phyloP scores from a whole-genome alignment of 2,113 vertebrate genomes.

The Festucalex cinctus region DNA sequence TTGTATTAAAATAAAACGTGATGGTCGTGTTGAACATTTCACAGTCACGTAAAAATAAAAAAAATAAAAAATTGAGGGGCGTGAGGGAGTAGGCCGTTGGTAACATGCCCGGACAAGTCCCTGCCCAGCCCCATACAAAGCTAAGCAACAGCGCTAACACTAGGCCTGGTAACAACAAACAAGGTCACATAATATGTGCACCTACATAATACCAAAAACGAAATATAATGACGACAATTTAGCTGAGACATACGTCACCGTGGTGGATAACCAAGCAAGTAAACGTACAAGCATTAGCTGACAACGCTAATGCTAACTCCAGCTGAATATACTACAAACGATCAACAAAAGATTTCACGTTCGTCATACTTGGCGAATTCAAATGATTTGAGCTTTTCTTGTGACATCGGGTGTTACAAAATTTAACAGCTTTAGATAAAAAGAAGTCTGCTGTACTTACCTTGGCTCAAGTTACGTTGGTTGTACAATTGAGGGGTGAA shows the following conservation, averaged over 20 bases:
- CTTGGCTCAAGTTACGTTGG: conserved; percentile 38
- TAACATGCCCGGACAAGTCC: conserved; percentile 63
- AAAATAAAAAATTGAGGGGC: conserved; percentile 6
- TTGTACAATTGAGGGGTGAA: not conserved
- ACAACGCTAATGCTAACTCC: conserved; percentile 23
- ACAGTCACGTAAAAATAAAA: no score
- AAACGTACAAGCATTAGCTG: conserved; percentile 11
- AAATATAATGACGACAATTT: not conserved
- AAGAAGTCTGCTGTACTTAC: conserved; percentile 35
- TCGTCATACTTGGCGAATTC: not conserved
- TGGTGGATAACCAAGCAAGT: not conserved
- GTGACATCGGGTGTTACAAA: not conserved
- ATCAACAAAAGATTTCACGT: not conserved
- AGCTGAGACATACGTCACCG: no score
- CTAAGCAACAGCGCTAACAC: conserved; percentile 7
- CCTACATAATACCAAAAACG: not conserved
- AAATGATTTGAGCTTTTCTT: not conserved
- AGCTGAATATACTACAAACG: not conserved
- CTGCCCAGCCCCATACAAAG: conserved; percentile 25
- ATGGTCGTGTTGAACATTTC: not conserved
- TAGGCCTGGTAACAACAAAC: not conserved
- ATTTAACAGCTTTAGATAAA: not conserved
- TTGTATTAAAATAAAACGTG: not conserved
- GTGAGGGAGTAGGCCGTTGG: conserved; percentile 6
- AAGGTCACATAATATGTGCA: not conserved